phyloP scores from a whole-genome alignment of 1,140 invertebrate species.

The Schlechtendalia chinensis region DNA sequence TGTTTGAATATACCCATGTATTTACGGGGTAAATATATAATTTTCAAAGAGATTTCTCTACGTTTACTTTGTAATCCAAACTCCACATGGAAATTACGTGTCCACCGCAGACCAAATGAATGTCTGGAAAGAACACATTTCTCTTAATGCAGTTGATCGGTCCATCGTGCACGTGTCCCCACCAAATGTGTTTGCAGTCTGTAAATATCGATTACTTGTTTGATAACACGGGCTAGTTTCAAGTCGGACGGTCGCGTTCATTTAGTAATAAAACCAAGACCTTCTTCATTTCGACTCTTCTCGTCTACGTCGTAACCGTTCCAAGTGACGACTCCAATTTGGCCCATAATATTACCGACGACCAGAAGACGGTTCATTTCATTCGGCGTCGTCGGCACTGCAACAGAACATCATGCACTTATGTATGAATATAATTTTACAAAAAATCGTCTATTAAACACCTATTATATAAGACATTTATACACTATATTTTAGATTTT shows the following conservation, averaged over 20 bases:
- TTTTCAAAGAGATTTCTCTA: background rate
- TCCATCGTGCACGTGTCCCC: constrained; percentile 36
- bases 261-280: background rate
- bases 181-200: constrained; percentile 33
- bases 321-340: constrained; percentile 38
- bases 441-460: no score
- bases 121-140: constrained; percentile 34
- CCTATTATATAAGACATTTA: no score
- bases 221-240: background rate
- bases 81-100: constrained; percentile 34
- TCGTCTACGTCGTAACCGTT: constrained; percentile 1
- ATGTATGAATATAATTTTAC: no score
- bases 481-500: no score
- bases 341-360: constrained; percentile 30
- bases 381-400: background rate
- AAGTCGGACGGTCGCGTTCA: no score
- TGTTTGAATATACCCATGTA: no score
- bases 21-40: no score
- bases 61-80: constrained; percentile 26
- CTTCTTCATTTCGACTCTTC: constrained; percentile 13
- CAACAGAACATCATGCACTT: background rate
- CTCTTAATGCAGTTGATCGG: constrained; percentile 32
- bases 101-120: constrained; percentile 36
- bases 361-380: constrained; percentile 17
- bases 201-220: background rate